Conservation (phyloP, 1,140 invertebrate species). For the Luehdorfia chinensis region DNA sequence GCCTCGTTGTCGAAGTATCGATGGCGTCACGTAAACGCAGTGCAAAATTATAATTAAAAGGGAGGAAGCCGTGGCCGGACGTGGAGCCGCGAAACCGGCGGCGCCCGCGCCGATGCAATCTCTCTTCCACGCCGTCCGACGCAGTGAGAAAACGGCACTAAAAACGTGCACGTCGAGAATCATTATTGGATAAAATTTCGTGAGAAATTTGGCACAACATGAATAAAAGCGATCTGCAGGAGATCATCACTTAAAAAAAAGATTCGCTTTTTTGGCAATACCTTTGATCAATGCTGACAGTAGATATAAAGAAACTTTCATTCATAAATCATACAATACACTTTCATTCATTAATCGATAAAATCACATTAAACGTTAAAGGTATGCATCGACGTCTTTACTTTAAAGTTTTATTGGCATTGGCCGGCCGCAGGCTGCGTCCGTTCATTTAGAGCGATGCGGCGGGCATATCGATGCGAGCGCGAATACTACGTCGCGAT, state of each 20-base stretch:
- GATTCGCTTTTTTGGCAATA: too few species aligned
- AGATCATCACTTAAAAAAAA: too few species aligned
- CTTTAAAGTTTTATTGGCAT: constrained; percentile 64
- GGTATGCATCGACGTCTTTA: constrained; percentile 53
- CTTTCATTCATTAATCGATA: constrained; percentile 55
- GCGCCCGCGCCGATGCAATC: constrained; percentile 66
- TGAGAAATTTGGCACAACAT: too few species aligned
- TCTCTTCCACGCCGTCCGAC: constrained; percentile 39
- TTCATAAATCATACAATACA: too few species aligned
- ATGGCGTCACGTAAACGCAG: constrained; percentile 38
- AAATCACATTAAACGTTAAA: constrained; percentile 51
- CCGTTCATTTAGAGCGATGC: constrained; percentile 71
- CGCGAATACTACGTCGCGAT: constrained; percentile 61
- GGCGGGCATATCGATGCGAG: constrained; percentile 64
- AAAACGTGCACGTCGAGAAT: constrained; percentile 50
- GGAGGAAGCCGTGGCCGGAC: constrained; percentile 62
- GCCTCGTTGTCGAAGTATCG: constrained; percentile 13
- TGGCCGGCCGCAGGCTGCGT: constrained; percentile 54
- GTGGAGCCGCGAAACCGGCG: constrained; percentile 51
- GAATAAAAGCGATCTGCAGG: too few species aligned
- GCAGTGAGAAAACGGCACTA: constrained; percentile 55
- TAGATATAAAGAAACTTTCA: too few species aligned
- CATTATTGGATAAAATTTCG: constrained; percentile 46
- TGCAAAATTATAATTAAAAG: constrained; percentile 63
- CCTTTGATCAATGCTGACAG: too few species aligned